Conservation (phyloP, 2,113 vertebrate genomes). For the Nipponia nippon region DNA sequence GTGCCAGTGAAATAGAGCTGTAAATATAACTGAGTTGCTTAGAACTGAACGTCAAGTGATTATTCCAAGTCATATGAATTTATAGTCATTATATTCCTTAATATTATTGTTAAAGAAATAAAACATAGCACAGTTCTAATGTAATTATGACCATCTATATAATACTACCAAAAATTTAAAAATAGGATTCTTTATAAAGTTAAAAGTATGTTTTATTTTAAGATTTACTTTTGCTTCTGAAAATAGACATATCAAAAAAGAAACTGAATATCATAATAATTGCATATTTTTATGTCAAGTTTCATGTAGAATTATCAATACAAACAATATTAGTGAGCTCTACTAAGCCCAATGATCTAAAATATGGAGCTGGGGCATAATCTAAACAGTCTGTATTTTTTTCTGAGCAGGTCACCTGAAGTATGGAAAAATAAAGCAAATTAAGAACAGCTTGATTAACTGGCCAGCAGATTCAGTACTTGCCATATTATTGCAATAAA, state of each 20-base stretch:
- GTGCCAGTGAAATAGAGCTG: conserved; percentile 3
- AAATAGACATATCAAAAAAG: neutral
- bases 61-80: neutral
- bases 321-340: neutral
- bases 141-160: neutral
- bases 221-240: neutral
- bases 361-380: neutral
- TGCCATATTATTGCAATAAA: neutral
- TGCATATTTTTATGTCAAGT: neutral
- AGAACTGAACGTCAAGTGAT: neutral
- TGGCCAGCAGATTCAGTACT: neutral
- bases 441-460: neutral
- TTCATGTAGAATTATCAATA: neutral
- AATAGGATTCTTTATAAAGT: neutral
- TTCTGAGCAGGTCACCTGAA: neutral
- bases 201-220: neutral
- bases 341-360: neutral
- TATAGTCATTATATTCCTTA: neutral
- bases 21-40: neutral
- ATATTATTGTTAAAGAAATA: neutral
- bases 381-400: neutral
- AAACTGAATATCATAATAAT: neutral
- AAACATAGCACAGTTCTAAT: neutral
- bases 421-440: neutral
- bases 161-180: neutral